Evolutionary conservation across 2,113 vertebrate genomes (phyloP).

Genomic region (Psilopsiagon aurifrons): DNA sequence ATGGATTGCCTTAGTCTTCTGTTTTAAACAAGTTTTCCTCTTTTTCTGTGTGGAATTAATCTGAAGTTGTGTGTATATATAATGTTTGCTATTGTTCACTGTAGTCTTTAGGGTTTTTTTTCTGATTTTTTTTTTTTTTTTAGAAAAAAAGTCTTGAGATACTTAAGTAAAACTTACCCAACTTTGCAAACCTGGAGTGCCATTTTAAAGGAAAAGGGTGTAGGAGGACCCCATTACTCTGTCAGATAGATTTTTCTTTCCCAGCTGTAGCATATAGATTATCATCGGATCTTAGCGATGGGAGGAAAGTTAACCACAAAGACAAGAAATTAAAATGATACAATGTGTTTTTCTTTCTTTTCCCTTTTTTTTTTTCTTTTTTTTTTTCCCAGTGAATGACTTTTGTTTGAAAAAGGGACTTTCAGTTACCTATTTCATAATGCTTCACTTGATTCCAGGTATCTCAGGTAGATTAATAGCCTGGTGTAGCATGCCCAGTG

Average conservation of each 20-base stretch:
- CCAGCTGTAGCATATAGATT: neutral
- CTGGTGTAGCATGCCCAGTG: constrained; percentile 63
- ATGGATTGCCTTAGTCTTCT: neutral
- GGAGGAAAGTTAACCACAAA: constrained; percentile 26
- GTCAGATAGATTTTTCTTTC: constrained; percentile 8
- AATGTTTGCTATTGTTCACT: neutral
- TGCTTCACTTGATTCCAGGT: constrained; percentile 77
- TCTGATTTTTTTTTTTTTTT: neutral
- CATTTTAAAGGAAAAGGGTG: neutral
- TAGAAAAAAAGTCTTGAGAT: neutral
- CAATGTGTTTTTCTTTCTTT: neutral
- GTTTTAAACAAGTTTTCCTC: fast-evolving
- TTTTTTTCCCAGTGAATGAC: constrained; percentile 32
- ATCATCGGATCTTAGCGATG: neutral
- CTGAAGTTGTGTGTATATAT: neutral
- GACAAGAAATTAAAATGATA: constrained; percentile 50
- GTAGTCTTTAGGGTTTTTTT: neutral
- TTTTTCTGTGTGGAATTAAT: neutral
- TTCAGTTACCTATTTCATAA: constrained; percentile 82
- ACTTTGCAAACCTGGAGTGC: neutral
- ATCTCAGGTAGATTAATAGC: constrained; percentile 88
- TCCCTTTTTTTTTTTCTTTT: neutral
- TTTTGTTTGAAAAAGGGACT: constrained; percentile 69
- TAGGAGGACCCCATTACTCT: neutral
- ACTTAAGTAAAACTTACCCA: neutral